phyloP scores from a whole-genome alignment of 2,888 invertebrate genomes.

The Lampropteryx suffumata region DNA sequence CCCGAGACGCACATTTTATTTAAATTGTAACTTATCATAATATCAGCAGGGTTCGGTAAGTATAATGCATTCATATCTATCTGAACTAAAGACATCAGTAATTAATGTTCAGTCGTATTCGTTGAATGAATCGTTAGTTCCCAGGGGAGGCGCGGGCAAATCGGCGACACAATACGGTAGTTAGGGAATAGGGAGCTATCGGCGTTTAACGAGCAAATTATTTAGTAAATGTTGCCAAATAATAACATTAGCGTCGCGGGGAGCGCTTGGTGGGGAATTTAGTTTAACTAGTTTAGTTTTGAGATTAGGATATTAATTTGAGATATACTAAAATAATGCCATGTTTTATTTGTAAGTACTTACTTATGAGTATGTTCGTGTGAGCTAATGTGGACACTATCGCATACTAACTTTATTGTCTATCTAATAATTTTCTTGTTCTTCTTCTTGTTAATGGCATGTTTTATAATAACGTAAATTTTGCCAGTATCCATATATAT shows the following conservation, averaged over 20 bases:
- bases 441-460: too few relatives aligned
- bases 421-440: too few relatives aligned
- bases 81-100: slow-evolving; percentile 67
- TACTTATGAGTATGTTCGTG: too few relatives aligned
- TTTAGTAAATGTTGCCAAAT: slow-evolving; percentile 83
- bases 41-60: too few relatives aligned
- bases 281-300: background rate
- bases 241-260: slow-evolving; percentile 75
- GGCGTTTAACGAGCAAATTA: slow-evolving; percentile 81
- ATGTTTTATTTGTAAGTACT: too few relatives aligned
- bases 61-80: slow-evolving; percentile 53
- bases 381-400: too few relatives aligned
- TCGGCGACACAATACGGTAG: slow-evolving; percentile 73
- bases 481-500: too few relatives aligned
- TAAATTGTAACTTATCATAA: too few relatives aligned
- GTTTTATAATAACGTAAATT: too few relatives aligned
- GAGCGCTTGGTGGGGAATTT: slow-evolving; percentile 17
- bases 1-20: too few relatives aligned
- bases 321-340: too few relatives aligned
- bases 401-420: too few relatives aligned
- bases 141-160: slow-evolving; percentile 59
- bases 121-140: slow-evolving; percentile 70
- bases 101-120: slow-evolving; percentile 74
- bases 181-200: slow-evolving; percentile 70
- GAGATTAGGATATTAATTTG: slow-evolving; percentile 11